Evolutionary conservation across 2,113 vertebrate genomes (phyloP).

Genomic region (Globicephala melas): DNA sequence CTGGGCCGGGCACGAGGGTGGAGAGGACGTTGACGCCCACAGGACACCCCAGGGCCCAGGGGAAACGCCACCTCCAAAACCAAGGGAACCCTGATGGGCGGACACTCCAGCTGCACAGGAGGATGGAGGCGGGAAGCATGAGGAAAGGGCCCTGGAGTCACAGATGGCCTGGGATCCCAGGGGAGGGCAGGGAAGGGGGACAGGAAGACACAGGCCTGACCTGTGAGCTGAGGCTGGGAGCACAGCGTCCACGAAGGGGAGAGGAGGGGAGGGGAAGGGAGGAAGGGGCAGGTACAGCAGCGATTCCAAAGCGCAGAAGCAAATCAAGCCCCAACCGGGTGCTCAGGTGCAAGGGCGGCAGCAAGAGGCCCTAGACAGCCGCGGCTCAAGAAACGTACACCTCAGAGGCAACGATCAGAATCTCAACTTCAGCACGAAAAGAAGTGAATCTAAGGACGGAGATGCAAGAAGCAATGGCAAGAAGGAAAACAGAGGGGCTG

Average conservation of each 20-base stretch:
- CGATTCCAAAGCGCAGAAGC: not conserved
- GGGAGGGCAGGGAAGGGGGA: not conserved
- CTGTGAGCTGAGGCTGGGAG: not conserved
- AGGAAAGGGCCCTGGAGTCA: not conserved
- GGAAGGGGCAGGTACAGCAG: no score
- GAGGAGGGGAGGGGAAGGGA: no score
- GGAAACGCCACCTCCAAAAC: not conserved
- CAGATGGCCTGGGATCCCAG: not conserved
- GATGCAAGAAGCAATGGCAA: accelerated
- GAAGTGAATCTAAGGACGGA: not conserved
- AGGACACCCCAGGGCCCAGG: not conserved
- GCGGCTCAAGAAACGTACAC: not conserved
- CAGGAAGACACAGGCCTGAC: not conserved
- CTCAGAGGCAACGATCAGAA: not conserved
- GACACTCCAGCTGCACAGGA: not conserved
- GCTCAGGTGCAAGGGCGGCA: not conserved
- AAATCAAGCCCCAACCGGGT: not conserved
- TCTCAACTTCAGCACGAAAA: no score
- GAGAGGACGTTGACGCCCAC: no score
- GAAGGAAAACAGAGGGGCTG: accelerated
- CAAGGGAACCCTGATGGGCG: not conserved
- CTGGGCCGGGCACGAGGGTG: no score
- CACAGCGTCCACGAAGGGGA: not conserved
- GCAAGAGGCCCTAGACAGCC: not conserved
- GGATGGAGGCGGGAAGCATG: not conserved